These are phyloP conservation scores for Bolinopsis microptera DNA, from an alignment of 37 sponge, comb jelly and placozoan species.

Conservation along the genomic window DNA sequence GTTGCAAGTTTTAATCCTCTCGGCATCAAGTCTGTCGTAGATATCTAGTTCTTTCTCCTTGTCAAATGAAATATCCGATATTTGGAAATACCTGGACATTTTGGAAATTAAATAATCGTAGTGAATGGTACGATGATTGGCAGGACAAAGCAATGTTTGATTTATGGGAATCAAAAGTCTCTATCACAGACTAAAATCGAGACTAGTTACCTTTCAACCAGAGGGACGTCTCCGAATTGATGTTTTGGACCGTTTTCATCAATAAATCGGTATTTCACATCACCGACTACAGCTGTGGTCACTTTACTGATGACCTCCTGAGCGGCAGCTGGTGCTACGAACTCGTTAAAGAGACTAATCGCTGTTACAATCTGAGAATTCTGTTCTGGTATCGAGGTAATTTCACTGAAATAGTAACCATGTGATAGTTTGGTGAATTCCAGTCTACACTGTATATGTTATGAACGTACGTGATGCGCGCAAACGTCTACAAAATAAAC, in stretches of 20 bases:
- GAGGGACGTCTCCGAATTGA: not conserved
- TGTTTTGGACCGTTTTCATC: not conserved
- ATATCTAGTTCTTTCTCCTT: slow-evolving; percentile 23
- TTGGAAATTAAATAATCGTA: not conserved
- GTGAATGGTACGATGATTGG: too few species aligned
- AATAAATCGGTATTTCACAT: slow-evolving; percentile 12
- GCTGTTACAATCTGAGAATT: not conserved
- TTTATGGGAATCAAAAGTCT: too few species aligned
- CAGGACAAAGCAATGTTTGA: too few species aligned
- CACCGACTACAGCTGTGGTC: not conserved
- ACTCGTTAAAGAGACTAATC: not conserved
- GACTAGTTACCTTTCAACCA: slow-evolving; percentile 35
- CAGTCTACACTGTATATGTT: not conserved
- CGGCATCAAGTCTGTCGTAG: not conserved
- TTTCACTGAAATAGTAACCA: not conserved
- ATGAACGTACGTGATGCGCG: not conserved
- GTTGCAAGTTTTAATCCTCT: slow-evolving; percentile 45
- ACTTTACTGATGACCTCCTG: not conserved
- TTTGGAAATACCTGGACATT: slow-evolving; percentile 10
- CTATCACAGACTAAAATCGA: too few species aligned
- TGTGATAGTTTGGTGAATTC: too few species aligned
- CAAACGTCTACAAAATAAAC: not conserved
- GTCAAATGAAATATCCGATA: not conserved
- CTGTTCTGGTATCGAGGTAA: not conserved
- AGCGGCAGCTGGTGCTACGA: not conserved